Percentiles rank a stretch among this genome's conserved stretches.
Conservation (phyloP, 2,888 invertebrate species). For the Dynastes maya region DNA sequence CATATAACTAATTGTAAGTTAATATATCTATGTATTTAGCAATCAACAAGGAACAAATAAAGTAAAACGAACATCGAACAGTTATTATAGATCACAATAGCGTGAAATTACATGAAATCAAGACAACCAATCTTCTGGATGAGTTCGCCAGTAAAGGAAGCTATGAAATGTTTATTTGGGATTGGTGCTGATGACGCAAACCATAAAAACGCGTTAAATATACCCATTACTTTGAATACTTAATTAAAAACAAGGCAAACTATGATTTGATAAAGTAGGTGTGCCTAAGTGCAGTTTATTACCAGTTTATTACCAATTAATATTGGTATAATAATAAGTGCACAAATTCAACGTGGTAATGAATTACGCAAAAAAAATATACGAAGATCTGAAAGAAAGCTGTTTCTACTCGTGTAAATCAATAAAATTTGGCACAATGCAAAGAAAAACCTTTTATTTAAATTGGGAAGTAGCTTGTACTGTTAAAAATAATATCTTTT, state of each 20-base stretch:
- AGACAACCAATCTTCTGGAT: slow-evolving; percentile 40
- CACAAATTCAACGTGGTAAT: neutral
- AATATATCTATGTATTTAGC: neutral
- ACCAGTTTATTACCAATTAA: neutral
- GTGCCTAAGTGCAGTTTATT: neutral
- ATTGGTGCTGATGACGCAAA: slow-evolving; percentile 16
- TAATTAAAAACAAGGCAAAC: slow-evolving; percentile 1
- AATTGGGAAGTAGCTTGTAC: too few relatives aligned
- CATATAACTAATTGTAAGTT: too few relatives aligned
- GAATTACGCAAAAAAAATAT: too few relatives aligned
- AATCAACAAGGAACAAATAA: slow-evolving; percentile 4
- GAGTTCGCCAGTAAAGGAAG: slow-evolving; percentile 25
- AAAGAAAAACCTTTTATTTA: too few relatives aligned
- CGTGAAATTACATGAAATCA: slow-evolving; percentile 40
- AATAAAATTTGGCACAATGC: too few relatives aligned
- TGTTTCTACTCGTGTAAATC: too few relatives aligned
- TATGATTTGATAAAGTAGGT: neutral
- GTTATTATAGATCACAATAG: neutral
- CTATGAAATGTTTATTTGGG: slow-evolving; percentile 32
- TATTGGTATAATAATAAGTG: neutral
- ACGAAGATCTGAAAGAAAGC: too few relatives aligned
- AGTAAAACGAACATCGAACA: neutral
- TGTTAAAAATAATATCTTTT: too few relatives aligned
- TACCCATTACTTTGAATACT: neutral
- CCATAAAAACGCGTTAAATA: slow-evolving; percentile 19